Evolutionary conservation across 2,113 vertebrate species (phyloP).

Genomic region (Upupa epops): DNA sequence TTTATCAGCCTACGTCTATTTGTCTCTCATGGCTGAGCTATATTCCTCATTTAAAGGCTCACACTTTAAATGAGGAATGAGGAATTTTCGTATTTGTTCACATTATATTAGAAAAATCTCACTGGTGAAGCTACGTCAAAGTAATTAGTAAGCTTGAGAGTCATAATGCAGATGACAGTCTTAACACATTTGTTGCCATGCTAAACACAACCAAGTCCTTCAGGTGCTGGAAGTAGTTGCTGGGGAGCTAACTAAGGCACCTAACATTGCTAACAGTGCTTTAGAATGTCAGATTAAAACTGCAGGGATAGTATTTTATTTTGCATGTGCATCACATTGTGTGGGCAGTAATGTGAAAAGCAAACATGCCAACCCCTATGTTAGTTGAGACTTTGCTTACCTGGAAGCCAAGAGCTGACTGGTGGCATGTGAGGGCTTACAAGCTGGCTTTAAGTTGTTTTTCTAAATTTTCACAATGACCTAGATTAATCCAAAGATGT

Average conservation of each 20-base stretch:
- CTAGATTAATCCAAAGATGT: conserved; percentile 58
- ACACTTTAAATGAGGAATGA: background rate
- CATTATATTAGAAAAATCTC: background rate
- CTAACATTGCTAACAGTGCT: background rate
- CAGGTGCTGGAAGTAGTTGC: background rate
- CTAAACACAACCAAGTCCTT: background rate
- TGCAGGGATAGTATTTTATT: background rate
- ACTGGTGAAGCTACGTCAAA: background rate
- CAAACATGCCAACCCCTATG: background rate
- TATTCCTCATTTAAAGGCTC: too few species aligned
- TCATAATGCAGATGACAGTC: background rate
- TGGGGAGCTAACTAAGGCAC: background rate
- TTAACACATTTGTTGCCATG: background rate
- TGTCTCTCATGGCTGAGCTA: background rate
- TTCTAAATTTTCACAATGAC: conserved; percentile 62
- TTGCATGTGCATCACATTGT: background rate
- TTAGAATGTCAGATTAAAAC: background rate
- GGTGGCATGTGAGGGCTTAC: background rate
- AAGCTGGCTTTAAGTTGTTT: conserved; percentile 59
- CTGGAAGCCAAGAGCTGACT: background rate
- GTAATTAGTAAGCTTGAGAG: background rate
- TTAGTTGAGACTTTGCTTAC: background rate
- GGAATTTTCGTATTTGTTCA: background rate
- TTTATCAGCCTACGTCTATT: background rate
- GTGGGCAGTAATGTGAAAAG: background rate